A percentile compares a stretch with the other conserved stretches of the same genome.
These are phyloP conservation scores for Camelus dromedarius DNA, from an alignment of 2,113 vertebrate species.

Conservation along the genomic window DNA sequence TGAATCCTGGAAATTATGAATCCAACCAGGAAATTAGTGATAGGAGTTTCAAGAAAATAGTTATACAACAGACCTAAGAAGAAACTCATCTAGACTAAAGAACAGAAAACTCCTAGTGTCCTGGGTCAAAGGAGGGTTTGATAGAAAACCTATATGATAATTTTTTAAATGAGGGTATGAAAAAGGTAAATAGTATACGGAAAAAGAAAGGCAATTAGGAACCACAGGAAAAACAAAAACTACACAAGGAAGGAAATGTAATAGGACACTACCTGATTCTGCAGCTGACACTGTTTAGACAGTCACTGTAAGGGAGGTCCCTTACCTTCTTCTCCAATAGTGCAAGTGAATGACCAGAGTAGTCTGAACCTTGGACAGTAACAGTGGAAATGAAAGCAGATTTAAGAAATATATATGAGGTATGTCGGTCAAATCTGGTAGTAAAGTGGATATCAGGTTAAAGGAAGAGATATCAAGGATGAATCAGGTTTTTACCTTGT, in stretches of 20 bases:
- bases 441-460: not conserved
- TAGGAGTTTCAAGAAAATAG: not conserved
- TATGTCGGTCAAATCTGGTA: not conserved
- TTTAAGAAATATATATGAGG: not conserved
- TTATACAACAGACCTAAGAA: not conserved
- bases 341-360: not conserved
- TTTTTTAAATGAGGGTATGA: not conserved
- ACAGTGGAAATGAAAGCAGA: not conserved
- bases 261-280: not conserved
- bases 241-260: not conserved
- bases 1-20: not conserved
- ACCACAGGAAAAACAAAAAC: not conserved
- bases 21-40: not conserved
- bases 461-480: not conserved
- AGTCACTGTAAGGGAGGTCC: not conserved
- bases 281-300: not conserved
- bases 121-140: not conserved
- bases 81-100: not conserved
- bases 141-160: not conserved
- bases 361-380: not conserved
- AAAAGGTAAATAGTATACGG: not conserved
- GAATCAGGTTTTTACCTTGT: not conserved
- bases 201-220: constrained; percentile 4
- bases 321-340: not conserved
- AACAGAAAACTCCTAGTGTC: not conserved